Evolutionary conservation across 2,888 invertebrate genomes (phyloP), one percentile per base, ranked within the genome.

Genomic region (Tipula lateralis): DNA sequence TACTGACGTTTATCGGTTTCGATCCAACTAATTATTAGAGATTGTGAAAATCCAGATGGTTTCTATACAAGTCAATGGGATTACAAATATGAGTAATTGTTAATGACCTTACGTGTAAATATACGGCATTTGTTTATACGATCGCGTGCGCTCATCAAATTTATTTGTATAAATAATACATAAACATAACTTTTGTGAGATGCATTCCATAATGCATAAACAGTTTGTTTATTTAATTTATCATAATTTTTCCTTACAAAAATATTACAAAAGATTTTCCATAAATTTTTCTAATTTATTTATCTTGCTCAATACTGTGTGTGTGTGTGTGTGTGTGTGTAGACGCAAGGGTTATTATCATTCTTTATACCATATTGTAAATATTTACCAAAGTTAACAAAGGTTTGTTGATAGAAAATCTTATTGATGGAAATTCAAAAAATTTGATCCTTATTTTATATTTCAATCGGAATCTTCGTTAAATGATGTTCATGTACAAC

Each of bases 391-490:
- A 66, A 66, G 9, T 7, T 24, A 24, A 66, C 66, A 66, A 66
- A 66, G 66, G 66, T 66, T 66, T 66, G 66, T 66, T 24, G 12
- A 66, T 66, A 66, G 24, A 66, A 66, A 24, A 66, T 66, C 66
- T 66, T 66, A 66, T 50, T 5, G 6, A 50, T 16, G 24, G 9
- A 66, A 66, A 24, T 66, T 66, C 1, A 39, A 66, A 66, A 44
- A 66, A 66, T 66, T 66, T 66, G 66, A 66, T 66, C 66, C 66
- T 66, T 66, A 66, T 66, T 66, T 66, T 66, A 66, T 66, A 66
- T 66, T 66, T 66, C 66, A 66, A 66, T 66, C 66, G 66, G 66
- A 66, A 24, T 66, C 24, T 66, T 66, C 24, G n/a, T n/a, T n/a
- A 66, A 24, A 24, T 9, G 4, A 9, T 66, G 6, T 24, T 7